Conservation (phyloP, 2,797 vertebrate species). For the Streptopelia turtur region DNA sequence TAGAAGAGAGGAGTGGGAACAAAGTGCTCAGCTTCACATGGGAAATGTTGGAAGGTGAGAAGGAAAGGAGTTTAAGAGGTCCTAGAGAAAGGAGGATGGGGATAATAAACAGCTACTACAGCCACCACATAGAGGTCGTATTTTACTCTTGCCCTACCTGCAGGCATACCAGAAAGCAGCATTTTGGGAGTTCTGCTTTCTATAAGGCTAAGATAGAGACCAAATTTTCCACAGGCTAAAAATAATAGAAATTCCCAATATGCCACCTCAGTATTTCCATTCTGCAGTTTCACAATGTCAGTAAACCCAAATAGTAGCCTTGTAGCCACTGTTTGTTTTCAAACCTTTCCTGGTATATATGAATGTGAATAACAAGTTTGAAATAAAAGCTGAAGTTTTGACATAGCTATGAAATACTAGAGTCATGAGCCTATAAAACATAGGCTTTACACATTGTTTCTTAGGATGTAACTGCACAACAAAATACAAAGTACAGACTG, state of each 20-base stretch:
- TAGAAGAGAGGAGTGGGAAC: not conserved
- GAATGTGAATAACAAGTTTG: not conserved
- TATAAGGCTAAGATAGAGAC: not conserved
- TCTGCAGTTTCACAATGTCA: not conserved
- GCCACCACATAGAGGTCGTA: not conserved
- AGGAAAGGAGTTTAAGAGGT: not conserved
- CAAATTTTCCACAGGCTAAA: not conserved
- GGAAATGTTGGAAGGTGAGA: not conserved
- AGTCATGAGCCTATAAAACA: not conserved
- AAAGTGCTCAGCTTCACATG: not conserved
- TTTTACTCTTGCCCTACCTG: not conserved
- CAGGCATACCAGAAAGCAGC: not conserved
- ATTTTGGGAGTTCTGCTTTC: not conserved
- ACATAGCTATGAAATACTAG: not conserved
- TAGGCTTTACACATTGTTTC: not conserved
- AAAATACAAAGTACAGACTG: not conserved
- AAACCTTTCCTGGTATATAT: not conserved
- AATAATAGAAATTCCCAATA: not conserved
- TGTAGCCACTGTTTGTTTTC: not conserved
- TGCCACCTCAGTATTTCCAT: not conserved
- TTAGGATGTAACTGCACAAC: not conserved
- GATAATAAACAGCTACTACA: not conserved
- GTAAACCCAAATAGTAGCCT: not conserved
- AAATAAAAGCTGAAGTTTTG: not conserved
- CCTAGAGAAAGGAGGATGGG: not conserved